A percentile compares a stretch with the other conserved stretches of the same genome.
Conservation (phyloP, 2,113 vertebrate species). For the Lipophrys pholis region DNA sequence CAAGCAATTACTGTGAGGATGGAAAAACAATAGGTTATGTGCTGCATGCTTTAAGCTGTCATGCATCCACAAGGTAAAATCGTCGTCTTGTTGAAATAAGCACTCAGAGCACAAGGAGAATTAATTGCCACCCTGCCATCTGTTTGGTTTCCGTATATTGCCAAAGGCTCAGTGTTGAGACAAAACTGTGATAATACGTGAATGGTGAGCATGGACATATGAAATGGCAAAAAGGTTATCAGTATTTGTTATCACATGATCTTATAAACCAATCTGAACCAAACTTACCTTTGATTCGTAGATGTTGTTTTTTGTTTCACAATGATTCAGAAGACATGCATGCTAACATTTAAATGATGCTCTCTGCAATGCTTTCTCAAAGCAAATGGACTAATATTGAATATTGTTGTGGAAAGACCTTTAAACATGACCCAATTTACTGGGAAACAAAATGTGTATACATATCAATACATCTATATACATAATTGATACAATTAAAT, state of each 20-base stretch:
- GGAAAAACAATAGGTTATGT: neutral
- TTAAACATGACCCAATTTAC: too few species aligned
- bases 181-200: constrained; percentile 6
- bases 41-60: neutral
- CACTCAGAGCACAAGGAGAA: constrained; percentile 16
- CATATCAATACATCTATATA: too few species aligned
- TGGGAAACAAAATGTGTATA: too few species aligned
- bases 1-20: neutral
- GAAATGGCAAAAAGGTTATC: neutral
- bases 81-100: constrained; percentile 10
- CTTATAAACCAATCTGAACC: neutral
- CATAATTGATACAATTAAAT: too few species aligned
- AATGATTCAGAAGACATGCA: too few species aligned
- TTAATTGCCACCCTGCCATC: constrained; percentile 30
- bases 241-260: neutral
- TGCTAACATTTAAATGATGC: too few species aligned
- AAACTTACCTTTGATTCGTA: too few species aligned
- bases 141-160: constrained; percentile 23
- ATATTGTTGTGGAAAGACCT: too few species aligned
- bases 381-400: too few species aligned
- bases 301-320: too few species aligned
- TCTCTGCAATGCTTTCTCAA: too few species aligned
- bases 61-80: constrained; percentile 11
- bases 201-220: neutral
- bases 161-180: constrained; percentile 26